Evolutionary conservation across 2,888 invertebrate species (phyloP).

Genomic region (Amphiduros pacificus): DNA sequence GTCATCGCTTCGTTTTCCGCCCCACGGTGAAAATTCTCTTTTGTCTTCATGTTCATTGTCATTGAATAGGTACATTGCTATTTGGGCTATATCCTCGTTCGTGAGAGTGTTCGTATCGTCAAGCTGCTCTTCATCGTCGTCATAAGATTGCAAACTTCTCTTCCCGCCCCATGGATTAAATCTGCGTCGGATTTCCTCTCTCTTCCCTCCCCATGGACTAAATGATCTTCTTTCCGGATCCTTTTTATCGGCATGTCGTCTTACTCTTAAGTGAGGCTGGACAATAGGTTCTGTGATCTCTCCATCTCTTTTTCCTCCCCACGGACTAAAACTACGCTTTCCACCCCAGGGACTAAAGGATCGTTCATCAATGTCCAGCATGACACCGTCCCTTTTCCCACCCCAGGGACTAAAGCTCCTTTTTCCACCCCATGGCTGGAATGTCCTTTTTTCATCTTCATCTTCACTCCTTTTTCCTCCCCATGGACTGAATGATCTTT

Average conservation of each 20-base stretch:
- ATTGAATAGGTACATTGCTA: too few species aligned
- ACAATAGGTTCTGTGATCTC: too few species aligned
- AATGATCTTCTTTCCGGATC: neutral
- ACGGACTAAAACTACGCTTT: slow-evolving; percentile 6
- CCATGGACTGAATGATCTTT: slow-evolving; percentile 13
- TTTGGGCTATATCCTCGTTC: too few species aligned
- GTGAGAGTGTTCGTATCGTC: neutral
- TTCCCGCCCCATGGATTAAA: slow-evolving; percentile 18
- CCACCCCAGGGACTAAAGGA: neutral
- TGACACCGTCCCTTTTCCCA: neutral
- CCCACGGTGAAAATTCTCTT: neutral
- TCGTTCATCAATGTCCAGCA: neutral
- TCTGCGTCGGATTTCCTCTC: slow-evolving; percentile 2
- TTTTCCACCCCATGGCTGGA: slow-evolving; percentile 10
- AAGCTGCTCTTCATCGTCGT: too few species aligned
- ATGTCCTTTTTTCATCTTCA: neutral
- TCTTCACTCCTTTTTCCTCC: neutral
- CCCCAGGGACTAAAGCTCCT: neutral
- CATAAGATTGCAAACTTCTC: neutral
- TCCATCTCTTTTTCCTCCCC: slow-evolving; percentile 16
- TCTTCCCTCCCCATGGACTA: slow-evolving; percentile 16
- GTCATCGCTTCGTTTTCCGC: neutral
- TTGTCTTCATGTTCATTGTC: too few species aligned
- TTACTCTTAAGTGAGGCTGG: too few species aligned
- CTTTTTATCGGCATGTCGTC: too few species aligned